Evolutionary conservation across 2,797 vertebrate genomes (phyloP).

Genomic region (Aphelocoma californica): DNA sequence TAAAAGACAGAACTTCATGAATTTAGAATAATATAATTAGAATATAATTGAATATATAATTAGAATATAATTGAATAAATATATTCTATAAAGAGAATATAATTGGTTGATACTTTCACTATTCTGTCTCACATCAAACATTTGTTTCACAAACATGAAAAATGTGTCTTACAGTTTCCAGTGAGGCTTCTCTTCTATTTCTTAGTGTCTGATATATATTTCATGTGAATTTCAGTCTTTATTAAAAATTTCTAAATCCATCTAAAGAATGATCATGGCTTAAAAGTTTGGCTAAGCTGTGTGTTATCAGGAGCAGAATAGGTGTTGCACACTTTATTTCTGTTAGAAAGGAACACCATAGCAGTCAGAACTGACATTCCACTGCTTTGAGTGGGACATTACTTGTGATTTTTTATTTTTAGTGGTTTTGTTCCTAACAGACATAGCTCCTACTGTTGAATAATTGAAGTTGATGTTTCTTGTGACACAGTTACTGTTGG

Average conservation of each 20-base stretch:
- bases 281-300: slow-evolving; percentile 28
- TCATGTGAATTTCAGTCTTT: not conserved
- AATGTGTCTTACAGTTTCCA: slow-evolving; percentile 44
- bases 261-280: not conserved
- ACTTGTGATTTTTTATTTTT: not conserved
- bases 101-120: slow-evolving; percentile 55
- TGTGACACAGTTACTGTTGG: not conserved
- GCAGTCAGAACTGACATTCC: not conserved
- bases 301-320: not conserved
- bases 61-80: no score
- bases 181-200: slow-evolving; percentile 37
- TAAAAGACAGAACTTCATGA: slow-evolving; percentile 40
- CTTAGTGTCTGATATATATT: slow-evolving; percentile 18
- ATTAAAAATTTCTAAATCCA: not conserved
- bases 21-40: not conserved
- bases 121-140: slow-evolving; percentile 8
- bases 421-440: not conserved
- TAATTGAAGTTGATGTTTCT: not conserved
- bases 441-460: not conserved
- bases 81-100: not conserved
- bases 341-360: not conserved
- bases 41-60: no score
- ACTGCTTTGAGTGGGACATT: not conserved
- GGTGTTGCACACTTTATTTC: not conserved
- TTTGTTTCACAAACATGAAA: slow-evolving; percentile 56